Evolutionary conservation across 2,888 invertebrate species (phyloP).

Genomic region (Nomada ruficornis): DNA sequence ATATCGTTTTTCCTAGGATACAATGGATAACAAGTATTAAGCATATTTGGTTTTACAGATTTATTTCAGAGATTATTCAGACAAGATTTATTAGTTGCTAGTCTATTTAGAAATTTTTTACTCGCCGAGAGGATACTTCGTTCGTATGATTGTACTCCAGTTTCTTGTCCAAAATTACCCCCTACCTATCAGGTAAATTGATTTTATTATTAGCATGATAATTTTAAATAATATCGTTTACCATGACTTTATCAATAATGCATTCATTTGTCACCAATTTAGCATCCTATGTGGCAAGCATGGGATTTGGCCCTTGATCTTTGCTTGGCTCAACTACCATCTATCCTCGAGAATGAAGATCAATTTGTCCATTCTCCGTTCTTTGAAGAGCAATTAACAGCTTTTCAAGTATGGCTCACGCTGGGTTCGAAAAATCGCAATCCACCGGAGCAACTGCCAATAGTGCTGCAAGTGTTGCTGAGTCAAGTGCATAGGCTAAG

Average conservation of each 20-base stretch:
- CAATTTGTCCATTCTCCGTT: constrained; percentile 93
- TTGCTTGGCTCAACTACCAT: constrained; percentile 95
- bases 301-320: constrained; percentile 99
- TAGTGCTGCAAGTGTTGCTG: constrained; percentile 95
- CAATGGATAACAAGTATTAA: constrained; percentile 11
- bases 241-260: not conserved
- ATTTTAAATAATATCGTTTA: not conserved
- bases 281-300: constrained; percentile 97
- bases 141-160: constrained; percentile 98
- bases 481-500: constrained; percentile 94
- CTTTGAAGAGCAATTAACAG: constrained; percentile 98
- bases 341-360: constrained; percentile 87
- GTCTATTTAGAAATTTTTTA: constrained; percentile 98
- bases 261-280: constrained; percentile 21
- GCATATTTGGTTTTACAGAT: constrained; percentile 85
- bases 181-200: constrained; percentile 90
- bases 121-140: constrained; percentile 98
- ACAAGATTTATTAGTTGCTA: constrained; percentile 99
- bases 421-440: constrained; percentile 91
- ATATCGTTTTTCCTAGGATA: not conserved
- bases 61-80: constrained; percentile 98
- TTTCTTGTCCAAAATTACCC: constrained; percentile 95
- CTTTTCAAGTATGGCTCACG: constrained; percentile 97
- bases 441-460: constrained; percentile 98
- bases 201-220: not conserved